Conservation (phyloP, 1,140 invertebrate genomes). For the Papilio aristodemus region DNA sequence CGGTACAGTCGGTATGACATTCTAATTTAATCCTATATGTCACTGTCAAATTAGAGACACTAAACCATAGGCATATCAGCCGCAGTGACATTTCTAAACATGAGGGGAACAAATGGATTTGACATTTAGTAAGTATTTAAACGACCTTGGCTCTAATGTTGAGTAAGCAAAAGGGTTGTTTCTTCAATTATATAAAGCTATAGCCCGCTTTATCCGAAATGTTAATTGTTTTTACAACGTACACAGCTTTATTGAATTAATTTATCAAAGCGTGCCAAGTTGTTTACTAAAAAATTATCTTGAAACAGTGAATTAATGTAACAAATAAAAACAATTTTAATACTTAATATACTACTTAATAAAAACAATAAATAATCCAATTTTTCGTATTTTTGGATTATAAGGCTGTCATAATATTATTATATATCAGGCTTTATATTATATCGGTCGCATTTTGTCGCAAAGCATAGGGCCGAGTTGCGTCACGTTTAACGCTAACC, state of each 20-base stretch:
- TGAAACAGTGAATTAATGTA: background rate
- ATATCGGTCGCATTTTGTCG: no score
- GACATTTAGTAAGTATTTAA: constrained; percentile 74
- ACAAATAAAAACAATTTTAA: no score
- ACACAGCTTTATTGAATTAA: constrained; percentile 22
- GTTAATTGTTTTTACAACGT: constrained; percentile 27
- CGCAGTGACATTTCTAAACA: constrained; percentile 77
- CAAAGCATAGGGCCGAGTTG: no score
- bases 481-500: no score
- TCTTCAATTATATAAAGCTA: constrained; percentile 48
- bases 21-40: constrained; percentile 73
- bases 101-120: constrained; percentile 72
- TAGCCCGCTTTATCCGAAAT: constrained; percentile 31
- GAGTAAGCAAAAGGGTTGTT: constrained; percentile 57
- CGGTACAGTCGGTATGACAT: constrained; percentile 58
- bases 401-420: no score
- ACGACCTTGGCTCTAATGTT: constrained; percentile 65
- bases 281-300: background rate
- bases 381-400: no score
- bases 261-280: constrained; percentile 16
- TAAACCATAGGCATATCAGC: constrained; percentile 73
- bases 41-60: constrained; percentile 73
- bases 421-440: no score
- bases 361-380: no score
- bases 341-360: no score